Evolutionary conservation across 2,797 vertebrate species (phyloP).

Genomic region (Phataginus tricuspis): DNA sequence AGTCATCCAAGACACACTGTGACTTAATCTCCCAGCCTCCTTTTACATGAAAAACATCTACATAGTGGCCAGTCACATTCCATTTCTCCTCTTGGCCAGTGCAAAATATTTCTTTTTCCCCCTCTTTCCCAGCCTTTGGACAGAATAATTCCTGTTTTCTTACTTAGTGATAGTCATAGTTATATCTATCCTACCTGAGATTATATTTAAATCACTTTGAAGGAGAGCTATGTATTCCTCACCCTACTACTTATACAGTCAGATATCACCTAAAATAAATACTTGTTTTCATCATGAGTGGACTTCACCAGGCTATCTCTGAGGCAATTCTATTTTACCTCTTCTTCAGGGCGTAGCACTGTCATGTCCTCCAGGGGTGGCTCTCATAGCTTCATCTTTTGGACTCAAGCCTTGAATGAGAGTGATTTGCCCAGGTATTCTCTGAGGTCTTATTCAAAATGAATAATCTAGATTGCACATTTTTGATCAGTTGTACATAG

Average conservation of each 20-base stretch:
- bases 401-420: neutral
- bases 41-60: neutral
- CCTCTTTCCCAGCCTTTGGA: neutral
- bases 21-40: neutral
- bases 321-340: neutral
- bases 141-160: neutral
- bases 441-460: neutral
- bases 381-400: neutral
- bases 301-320: neutral
- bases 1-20: neutral
- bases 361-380: fast-evolving
- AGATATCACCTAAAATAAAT: neutral
- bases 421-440: neutral
- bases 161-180: neutral
- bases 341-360: neutral
- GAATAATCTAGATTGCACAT: neutral
- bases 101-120: neutral
- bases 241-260: neutral
- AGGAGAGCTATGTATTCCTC: neutral
- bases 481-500: neutral
- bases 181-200: neutral
- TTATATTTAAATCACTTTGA: neutral
- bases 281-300: neutral
- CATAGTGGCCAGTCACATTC: neutral
- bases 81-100: neutral